Percentiles rank a stretch among this genome's conserved stretches.
These are phyloP conservation scores for Numida meleagris DNA, from an alignment of 2,113 vertebrate species.

Conservation along the genomic window DNA sequence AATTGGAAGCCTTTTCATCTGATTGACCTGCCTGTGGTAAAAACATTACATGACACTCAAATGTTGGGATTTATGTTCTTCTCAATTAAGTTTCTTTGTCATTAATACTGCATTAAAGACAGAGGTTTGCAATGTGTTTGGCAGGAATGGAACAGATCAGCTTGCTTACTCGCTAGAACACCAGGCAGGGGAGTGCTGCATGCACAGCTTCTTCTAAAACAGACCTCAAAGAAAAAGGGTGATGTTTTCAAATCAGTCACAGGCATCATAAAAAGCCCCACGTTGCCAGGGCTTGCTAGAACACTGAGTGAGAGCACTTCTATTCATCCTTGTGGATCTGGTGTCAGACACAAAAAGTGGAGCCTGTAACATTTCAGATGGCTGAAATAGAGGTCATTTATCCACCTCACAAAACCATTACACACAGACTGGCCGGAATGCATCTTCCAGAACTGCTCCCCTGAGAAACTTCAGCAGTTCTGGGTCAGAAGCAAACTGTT, in stretches of 20 bases:
- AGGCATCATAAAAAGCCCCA: background rate
- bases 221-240: background rate
- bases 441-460: background rate
- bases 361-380: background rate
- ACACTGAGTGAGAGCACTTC: background rate
- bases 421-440: background rate
- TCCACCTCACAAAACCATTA: background rate
- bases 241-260: background rate
- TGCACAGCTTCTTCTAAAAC: background rate
- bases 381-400: background rate
- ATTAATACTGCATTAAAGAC: background rate
- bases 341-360: background rate
- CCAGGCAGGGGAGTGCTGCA: accelerated
- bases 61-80: background rate
- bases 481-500: background rate
- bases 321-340: background rate
- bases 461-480: background rate
- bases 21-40: background rate
- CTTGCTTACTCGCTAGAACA: background rate
- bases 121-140: background rate
- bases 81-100: background rate
- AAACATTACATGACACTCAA: background rate
- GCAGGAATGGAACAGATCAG: background rate
- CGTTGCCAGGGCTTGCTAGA: background rate
- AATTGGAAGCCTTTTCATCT: conserved; percentile 7